These are phyloP conservation scores for Bos indicus DNA, from an alignment of 2,113 vertebrate species.

Conservation along the genomic window DNA sequence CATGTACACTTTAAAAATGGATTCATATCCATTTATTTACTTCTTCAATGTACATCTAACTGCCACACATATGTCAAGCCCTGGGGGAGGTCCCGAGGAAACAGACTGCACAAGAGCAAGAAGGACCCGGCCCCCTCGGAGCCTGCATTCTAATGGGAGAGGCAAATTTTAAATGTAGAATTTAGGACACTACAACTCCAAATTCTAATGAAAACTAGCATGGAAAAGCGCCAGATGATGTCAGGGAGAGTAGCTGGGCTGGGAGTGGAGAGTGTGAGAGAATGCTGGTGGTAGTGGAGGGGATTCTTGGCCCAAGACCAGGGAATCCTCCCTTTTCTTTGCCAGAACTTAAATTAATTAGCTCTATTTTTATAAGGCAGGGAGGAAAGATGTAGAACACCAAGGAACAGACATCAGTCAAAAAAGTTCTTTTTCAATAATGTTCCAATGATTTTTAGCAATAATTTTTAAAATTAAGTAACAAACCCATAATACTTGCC, in stretches of 20 bases:
- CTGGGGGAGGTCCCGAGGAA: rapidly evolving
- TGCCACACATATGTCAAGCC: neutral
- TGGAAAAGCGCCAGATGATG: neutral
- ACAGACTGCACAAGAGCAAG: neutral
- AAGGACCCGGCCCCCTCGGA: rapidly evolving
- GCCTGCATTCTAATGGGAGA: neutral
- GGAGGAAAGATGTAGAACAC: neutral
- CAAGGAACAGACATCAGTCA: neutral
- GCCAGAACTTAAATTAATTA: slow-evolving; percentile 37
- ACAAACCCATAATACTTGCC: neutral
- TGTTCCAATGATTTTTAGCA: neutral
- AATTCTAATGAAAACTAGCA: neutral
- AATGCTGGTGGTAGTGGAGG: neutral
- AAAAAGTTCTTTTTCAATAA: neutral
- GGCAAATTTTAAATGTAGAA: neutral
- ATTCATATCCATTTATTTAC: neutral
- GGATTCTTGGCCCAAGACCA: slow-evolving; percentile 4
- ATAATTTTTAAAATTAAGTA: neutral
- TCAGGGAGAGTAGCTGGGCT: neutral
- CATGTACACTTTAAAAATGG: neutral
- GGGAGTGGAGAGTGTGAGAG: neutral
- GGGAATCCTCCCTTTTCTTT: slow-evolving; percentile 27
- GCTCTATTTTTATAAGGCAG: slow-evolving; percentile 33
- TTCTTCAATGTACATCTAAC: neutral
- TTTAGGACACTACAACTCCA: neutral